phyloP scores from a whole-genome alignment of 2,797 vertebrate species.

The Fringilla coelebs region DNA sequence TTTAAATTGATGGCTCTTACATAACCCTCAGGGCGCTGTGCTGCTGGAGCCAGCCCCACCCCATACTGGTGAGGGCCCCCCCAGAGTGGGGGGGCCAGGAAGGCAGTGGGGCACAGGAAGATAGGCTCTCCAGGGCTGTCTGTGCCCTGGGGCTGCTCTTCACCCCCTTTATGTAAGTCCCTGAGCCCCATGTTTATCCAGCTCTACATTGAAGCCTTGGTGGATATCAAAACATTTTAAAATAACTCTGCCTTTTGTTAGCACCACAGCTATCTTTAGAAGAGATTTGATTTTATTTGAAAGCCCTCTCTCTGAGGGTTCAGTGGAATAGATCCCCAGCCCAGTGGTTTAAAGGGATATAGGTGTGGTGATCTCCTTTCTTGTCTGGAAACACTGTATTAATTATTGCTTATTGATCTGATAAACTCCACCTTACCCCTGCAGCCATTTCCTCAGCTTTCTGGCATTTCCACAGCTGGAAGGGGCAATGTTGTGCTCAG shows the following conservation, averaged over 20 bases:
- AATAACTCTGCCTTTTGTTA: constrained; percentile 38
- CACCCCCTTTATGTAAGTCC: neutral
- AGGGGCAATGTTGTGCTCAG: neutral
- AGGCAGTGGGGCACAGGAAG: rapidly evolving
- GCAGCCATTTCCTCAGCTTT: rapidly evolving
- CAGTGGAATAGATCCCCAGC: neutral
- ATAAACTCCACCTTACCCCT: neutral
- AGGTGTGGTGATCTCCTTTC: neutral
- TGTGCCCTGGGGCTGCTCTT: neutral
- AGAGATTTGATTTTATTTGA: neutral
- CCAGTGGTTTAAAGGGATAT: neutral
- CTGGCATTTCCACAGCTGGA: neutral
- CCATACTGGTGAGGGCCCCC: too few species aligned
- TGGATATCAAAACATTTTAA: neutral
- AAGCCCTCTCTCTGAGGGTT: neutral
- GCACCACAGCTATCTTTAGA: constrained; percentile 3
- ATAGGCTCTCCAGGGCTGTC: rapidly evolving
- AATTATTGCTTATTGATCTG: neutral
- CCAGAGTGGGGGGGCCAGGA: neutral
- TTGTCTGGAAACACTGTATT: neutral
- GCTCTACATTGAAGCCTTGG: neutral
- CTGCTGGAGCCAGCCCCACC: neutral
- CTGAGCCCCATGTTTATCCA: neutral
- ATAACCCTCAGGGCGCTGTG: neutral
- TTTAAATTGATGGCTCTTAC: neutral